Evolutionary conservation across 2,888 invertebrate species (phyloP).

Genomic region (Creontiades dilutus): DNA sequence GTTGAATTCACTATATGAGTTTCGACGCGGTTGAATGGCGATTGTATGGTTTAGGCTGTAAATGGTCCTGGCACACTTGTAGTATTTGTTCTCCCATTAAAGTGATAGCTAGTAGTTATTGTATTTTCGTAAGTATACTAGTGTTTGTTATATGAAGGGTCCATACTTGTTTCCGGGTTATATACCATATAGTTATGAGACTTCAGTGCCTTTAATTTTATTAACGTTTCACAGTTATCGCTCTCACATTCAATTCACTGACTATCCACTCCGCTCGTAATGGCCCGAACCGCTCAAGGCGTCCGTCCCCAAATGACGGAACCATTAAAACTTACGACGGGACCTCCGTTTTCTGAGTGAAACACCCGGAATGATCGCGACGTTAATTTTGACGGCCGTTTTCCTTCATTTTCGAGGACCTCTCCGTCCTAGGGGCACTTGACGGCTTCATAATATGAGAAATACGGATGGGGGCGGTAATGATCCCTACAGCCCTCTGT

Average conservation of each 20-base stretch:
- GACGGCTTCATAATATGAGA: background rate
- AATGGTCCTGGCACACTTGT: no score
- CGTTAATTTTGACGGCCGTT: slow-evolving; percentile 39
- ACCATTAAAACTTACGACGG: slow-evolving; percentile 31
- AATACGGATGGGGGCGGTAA: slow-evolving; percentile 32
- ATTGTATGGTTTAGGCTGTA: no score
- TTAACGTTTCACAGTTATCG: background rate
- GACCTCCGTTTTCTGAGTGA: background rate
- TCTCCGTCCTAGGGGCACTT: background rate
- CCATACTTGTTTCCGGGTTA: no score
- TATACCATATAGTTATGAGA: background rate
- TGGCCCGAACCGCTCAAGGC: slow-evolving; percentile 3
- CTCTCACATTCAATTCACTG: background rate
- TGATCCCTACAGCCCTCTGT: background rate
- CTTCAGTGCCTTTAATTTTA: background rate
- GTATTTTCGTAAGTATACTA: no score
- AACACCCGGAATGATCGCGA: slow-evolving; percentile 1
- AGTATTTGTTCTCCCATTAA: no score
- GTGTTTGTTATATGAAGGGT: no score
- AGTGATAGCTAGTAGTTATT: no score
- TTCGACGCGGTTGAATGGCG: no score
- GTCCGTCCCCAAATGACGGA: background rate
- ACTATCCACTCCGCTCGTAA: background rate
- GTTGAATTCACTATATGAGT: no score
- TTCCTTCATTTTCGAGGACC: slow-evolving; percentile 14